These are phyloP conservation scores for Spea hammondii DNA, from an alignment of 2,797 vertebrate species.

Conservation along the genomic window DNA sequence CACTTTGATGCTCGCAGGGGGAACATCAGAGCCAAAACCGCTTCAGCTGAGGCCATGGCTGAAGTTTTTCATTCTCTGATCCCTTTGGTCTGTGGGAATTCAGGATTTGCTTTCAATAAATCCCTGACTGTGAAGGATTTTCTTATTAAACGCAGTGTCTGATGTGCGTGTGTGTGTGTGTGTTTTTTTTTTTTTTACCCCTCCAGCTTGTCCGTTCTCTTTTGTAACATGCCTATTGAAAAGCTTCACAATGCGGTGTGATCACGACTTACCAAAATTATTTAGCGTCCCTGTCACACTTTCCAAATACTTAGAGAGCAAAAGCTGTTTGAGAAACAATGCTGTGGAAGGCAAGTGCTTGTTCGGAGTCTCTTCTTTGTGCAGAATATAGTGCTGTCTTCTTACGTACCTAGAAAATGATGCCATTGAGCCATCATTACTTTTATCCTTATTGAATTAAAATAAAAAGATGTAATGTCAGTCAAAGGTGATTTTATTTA, in stretches of 20 bases:
- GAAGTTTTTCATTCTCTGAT: conserved; percentile 50
- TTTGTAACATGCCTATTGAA: conserved; percentile 52
- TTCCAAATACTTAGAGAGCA: neutral
- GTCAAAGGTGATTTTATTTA: no score
- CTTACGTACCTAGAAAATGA: no score
- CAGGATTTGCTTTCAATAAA: conserved; percentile 53
- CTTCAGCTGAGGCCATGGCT: conserved; percentile 44
- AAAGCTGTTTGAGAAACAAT: no score
- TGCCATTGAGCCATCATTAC: no score
- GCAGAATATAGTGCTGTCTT: no score
- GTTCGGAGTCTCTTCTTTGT: no score
- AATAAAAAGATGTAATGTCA: no score
- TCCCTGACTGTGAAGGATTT: conserved; percentile 54
- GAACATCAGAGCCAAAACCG: conserved; percentile 47
- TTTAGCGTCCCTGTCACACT: conserved; percentile 30
- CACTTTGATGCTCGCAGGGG: conserved; percentile 50
- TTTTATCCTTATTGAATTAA: no score
- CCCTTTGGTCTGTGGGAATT: conserved; percentile 50
- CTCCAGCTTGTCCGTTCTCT: conserved; percentile 40
- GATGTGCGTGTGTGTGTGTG: conserved; percentile 30
- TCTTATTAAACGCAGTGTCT: conserved; percentile 56
- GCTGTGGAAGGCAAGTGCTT: no score
- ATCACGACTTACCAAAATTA: conserved; percentile 34
- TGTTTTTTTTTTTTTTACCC: conserved; percentile 26
- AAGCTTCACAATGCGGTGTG: conserved; percentile 30